Evolutionary conservation across 1,140 invertebrate species (phyloP).

Genomic region (Heliconius nattereri): DNA sequence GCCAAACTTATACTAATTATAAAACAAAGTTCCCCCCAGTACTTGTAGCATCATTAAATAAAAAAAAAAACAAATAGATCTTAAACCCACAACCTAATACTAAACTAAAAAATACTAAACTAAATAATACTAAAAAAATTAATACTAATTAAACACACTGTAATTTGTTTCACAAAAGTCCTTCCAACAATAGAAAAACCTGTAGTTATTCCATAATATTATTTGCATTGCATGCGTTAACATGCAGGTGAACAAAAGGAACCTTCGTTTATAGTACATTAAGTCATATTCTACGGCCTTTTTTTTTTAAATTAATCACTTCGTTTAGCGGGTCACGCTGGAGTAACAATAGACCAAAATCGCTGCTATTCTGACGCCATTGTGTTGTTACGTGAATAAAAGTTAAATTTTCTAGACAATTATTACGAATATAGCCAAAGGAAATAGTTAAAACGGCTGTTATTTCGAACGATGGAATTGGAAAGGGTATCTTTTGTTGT

Average conservation of each 20-base stretch:
- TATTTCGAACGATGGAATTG: conserved; percentile 15
- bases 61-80: too few species aligned
- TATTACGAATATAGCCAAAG: conserved; percentile 17
- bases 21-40: too few species aligned
- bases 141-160: too few species aligned
- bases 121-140: too few species aligned
- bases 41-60: too few species aligned
- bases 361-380: conserved; percentile 24
- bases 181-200: too few species aligned
- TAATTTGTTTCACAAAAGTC: too few species aligned
- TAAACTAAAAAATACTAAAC: too few species aligned
- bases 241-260: conserved; percentile 34
- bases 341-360: conserved; percentile 28
- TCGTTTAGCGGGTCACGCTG: conserved; percentile 32
- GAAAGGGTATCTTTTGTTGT: background rate
- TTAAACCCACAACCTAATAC: too few species aligned
- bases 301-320: conserved; percentile 36
- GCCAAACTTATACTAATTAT: too few species aligned
- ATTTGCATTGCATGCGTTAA: conserved; percentile 27
- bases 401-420: conserved; percentile 25
- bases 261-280: conserved; percentile 23
- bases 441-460: conserved; percentile 23
- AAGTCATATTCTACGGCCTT: conserved; percentile 27
- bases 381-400: conserved; percentile 26
- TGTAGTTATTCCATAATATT: too few species aligned